Conservation (phyloP, 2,113 vertebrate genomes). For the Phodopus roborovskii region DNA sequence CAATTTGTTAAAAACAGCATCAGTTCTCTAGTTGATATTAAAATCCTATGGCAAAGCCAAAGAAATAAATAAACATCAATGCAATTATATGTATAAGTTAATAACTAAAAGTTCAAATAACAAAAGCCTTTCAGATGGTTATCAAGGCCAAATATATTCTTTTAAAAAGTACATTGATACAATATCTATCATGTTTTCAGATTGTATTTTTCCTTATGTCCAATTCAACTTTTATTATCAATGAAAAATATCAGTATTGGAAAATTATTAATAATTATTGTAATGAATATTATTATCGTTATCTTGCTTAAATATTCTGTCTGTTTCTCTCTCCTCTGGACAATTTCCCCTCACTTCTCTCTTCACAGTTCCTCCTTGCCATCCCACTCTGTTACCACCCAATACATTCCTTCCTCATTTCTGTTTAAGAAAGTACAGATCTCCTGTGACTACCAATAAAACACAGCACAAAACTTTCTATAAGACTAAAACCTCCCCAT, state of each 20-base stretch:
- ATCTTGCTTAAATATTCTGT: not conserved
- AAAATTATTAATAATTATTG: not conserved
- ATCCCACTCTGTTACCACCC: not conserved
- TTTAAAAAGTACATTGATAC: not conserved
- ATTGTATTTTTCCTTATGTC: not conserved
- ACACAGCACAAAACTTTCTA: not conserved
- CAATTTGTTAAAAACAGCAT: not conserved
- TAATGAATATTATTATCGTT: not conserved
- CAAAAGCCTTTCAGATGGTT: conserved; percentile 1
- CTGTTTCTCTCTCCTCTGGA: too few species aligned
- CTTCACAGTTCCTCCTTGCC: not conserved
- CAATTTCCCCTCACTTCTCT: not conserved
- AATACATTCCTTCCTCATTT: not conserved
- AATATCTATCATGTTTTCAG: not conserved
- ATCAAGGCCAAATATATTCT: not conserved
- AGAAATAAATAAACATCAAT: not conserved
- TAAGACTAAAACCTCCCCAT: not conserved
- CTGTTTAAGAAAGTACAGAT: too few species aligned
- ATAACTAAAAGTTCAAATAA: not conserved
- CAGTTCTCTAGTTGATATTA: conserved; percentile 15
- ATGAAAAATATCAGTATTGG: not conserved
- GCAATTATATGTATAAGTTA: not conserved
- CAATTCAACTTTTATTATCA: not conserved
- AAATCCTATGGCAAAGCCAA: not conserved
- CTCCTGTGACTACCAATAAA: not conserved